Base-by-base conservation (phyloP, 2,888 invertebrate genomes). In the Sphaerophoria rueppellii region DNA sequence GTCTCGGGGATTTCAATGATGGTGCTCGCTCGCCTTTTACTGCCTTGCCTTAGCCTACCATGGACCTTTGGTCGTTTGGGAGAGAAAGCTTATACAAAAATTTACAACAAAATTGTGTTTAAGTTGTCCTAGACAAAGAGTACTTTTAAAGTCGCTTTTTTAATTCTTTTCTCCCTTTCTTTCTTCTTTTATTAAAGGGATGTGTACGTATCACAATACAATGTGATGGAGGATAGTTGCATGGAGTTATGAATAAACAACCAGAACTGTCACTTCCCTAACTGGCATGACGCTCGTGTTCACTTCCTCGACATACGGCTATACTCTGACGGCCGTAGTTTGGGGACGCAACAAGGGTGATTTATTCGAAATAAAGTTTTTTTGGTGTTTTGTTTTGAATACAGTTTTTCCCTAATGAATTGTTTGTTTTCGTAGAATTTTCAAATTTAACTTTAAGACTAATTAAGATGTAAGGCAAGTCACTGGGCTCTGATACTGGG, bases 1-100 rank as follows among this genome's bases (percentile, higher is more conserved):
- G 46, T 63, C 46, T 63, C 61, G 48, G 63, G 63, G 63, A 48
- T 48, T 48, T 63, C 46, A 63, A 63, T 65, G 50, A 63, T 65
- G 50, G 48, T 50, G 34, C 16, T 35, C 48, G 43, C 43, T 43
- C 43, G 43, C 43, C 35, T 65, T 65, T 65, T 65, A 16, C 52
- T 35, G 35, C 52, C 52, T 24, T 24, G 24, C 24, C 24, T 24
- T 24, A 24, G 24, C 24, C 24, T 24, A 16, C 11, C 14, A 65
- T 32, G 63, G 48, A 48, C 46, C 24, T 52, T 46, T 6, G 40
- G 24, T 24, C 24, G 24, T 24, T 11, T 58, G 9, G 57, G 11
- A 12, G 11, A 43, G 12, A 60, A 60, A n/a, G 60, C 60, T 60
- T 60, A 60, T 40, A 24, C 24, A 60, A 43, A 12, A 43, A 5